Conservation (phyloP, 2,888 invertebrate species). For the Drosophila villosipedis region DNA sequence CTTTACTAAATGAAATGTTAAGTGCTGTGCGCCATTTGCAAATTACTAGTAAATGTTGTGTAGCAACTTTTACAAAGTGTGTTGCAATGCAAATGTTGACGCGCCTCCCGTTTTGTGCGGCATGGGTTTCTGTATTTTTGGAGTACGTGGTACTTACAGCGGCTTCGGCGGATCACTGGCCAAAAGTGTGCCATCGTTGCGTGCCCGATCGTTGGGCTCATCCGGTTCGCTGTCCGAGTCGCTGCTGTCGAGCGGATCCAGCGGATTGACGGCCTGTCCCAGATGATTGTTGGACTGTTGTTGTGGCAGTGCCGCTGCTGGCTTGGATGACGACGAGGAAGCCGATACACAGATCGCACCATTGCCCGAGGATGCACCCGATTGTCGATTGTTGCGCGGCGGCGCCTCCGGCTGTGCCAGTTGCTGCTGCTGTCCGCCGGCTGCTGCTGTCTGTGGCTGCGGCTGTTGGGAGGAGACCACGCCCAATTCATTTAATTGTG, state of each 20-base stretch:
- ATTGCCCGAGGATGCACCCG: slow-evolving; percentile 74
- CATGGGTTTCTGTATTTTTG: background rate
- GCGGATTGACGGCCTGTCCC: slow-evolving; percentile 86
- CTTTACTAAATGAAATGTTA: background rate
- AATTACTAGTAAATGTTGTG: slow-evolving; percentile 1
- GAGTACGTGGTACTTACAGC: slow-evolving; percentile 89
- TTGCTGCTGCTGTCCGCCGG: slow-evolving; percentile 64
- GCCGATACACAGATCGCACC: slow-evolving; percentile 72
- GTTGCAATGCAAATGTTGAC: slow-evolving; percentile 23
- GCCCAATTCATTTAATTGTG: slow-evolving; percentile 97
- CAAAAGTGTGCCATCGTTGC: slow-evolving; percentile 97
- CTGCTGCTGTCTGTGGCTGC: slow-evolving; percentile 82
- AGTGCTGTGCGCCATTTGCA: slow-evolving; percentile 31
- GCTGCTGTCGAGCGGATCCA: slow-evolving; percentile 90
- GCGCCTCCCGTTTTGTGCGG: slow-evolving; percentile 54
- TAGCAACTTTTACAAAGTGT: slow-evolving; percentile 4
- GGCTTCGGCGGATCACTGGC: slow-evolving; percentile 99
- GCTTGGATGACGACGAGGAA: slow-evolving; percentile 73
- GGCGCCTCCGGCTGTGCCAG: slow-evolving; percentile 89
- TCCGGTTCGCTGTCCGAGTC: slow-evolving; percentile 94
- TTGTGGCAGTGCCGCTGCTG: slow-evolving; percentile 83
- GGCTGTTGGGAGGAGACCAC: slow-evolving; percentile 88
- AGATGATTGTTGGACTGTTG: slow-evolving; percentile 85
- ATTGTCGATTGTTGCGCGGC: slow-evolving; percentile 88
- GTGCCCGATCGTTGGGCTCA: slow-evolving; percentile 91